Base-by-base conservation (phyloP, 2,113 vertebrate genomes). In the Plotosus lineatus region DNA sequence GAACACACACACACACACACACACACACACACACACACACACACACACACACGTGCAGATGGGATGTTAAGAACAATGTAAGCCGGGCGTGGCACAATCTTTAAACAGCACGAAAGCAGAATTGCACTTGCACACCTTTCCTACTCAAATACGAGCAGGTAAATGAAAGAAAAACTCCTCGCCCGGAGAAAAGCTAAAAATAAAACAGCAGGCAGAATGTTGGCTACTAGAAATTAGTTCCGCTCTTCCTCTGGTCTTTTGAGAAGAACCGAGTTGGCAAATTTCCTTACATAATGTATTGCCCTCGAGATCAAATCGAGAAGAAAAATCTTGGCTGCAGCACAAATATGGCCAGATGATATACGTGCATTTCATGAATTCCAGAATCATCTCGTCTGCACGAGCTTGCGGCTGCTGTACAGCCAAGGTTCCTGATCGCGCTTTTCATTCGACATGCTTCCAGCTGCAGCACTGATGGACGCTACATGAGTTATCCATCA, bases 21-120 rank as follows among this genome's bases (percentile, higher is more conserved):
- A 77, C n/a, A n/a, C n/a, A n/a, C n/a, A n/a, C n/a, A n/a, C 50
- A 51, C 55, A 48, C 48, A 71, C 33, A 4, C 31, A 10, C 40
- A 69, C 17, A 33, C 8, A 50, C 48, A 60, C 40, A 10, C 55
- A 2, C 15, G 36, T 26, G 50, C 56, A 77, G 48, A 46, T 11
- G 46, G 60, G 74, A 80, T 12, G 36, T 55, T 71, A 42, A 72
- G 66, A 31, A 65, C 58, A 65, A 81, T 65, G 21, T 65, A 81
- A 81, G 33, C 79, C 79, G 66, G 79, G 79, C 73, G 68, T 53
- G 79, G 53, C 58, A 75, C 44, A 31, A 65, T 75, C 46, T 72
- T 80, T 38, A 51, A 81, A 53, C 17, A n/a, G 26, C 50, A 40
- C 1, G 60, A 66, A 58, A 65, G 53, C 14, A 14, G 40, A 36